Evolutionary conservation across 1,140 invertebrate species (phyloP).

Genomic region (Brachionus calyciflorus): DNA sequence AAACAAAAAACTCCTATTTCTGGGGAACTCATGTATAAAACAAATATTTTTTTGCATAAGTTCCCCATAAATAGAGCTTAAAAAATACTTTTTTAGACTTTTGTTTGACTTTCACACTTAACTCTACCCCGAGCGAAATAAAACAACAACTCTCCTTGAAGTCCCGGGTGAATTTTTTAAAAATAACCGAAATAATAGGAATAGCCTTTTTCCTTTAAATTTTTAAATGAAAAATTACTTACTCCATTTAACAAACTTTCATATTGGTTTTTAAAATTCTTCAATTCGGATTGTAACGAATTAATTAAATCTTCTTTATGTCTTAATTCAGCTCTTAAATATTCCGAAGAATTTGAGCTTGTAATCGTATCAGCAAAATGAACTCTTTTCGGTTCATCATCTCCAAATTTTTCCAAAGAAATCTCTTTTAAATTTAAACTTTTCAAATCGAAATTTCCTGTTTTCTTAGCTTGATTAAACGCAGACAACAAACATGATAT

Average conservation of each 20-base stretch:
- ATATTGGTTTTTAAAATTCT: conserved; percentile 46
- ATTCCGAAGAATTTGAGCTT: conserved; percentile 41
- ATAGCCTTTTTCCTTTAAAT: too few relatives aligned
- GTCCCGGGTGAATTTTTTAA: too few relatives aligned
- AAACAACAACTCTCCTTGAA: too few relatives aligned
- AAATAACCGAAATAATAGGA: too few relatives aligned
- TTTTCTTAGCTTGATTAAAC: conserved; percentile 15
- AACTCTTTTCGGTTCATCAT: conserved; percentile 1
- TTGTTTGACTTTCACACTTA: too few relatives aligned
- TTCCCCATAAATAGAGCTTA: too few relatives aligned
- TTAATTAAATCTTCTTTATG: conserved; percentile 53
- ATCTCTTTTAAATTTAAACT: conserved; percentile 33
- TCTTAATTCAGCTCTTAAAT: conserved; percentile 51
- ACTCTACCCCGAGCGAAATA: too few relatives aligned
- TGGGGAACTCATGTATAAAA: too few relatives aligned
- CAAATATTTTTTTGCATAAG: too few relatives aligned
- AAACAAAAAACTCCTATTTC: too few relatives aligned
- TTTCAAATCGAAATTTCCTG: conserved; percentile 26
- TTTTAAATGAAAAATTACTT: neutral
- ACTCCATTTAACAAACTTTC: conserved; percentile 42
- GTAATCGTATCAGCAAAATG: conserved; percentile 8
- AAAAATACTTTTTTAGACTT: too few relatives aligned
- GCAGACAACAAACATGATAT: conserved; percentile 16
- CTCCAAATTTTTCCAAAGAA: neutral
- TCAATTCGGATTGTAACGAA: conserved; percentile 51